Base-by-base conservation (phyloP, 2,797 vertebrate species). In the Eulemur coronatus region DNA sequence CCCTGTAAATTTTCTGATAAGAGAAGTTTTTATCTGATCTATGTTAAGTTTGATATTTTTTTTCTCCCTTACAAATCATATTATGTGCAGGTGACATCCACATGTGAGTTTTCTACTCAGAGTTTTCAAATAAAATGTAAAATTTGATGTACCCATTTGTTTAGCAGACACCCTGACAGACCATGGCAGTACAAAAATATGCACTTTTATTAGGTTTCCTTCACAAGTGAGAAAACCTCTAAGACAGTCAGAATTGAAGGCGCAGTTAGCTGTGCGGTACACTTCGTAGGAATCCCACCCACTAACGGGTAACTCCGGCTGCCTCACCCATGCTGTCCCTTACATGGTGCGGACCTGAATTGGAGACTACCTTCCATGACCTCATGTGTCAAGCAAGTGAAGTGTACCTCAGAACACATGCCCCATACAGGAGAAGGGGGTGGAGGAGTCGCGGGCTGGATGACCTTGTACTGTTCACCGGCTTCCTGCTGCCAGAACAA, bases 1-100 rank as follows among this genome's bases (percentile, higher is more conserved):
- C 24, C 98, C 97, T 96, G 73, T 0, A 50, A 96, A 78, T 98
- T 97, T 96, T 79, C 91, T 93, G 86, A 85, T 92, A 96, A 94
- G 85, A 82, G 69, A 22, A 48, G 59, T 84, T 96, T 65, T 87
- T 97, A 65, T 96, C 10, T 70, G 46, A 73, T 79, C 38, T 7
- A 41, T 26, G 33, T 65, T 67, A 57, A 87, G 33, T 17, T 2
- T 13, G 15, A n/a, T 75, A 76, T 30, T 17, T 84, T 89, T 18
- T 41, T n/a, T 57, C 76, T 50, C 84, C 43, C 18, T 61, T 52
- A n/a, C 28, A 5, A 26, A 52, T 81, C 28, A 38, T 78, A 30
- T 50, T 43, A 10, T 72, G 28, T 18, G 33, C 94, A 4, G 30
- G 50, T 43, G 4, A 30, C 26, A 80, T 84, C 76, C 48, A 26